Evolutionary conservation across 2,797 vertebrate genomes (phyloP), one percentile per base, ranked within the genome.

Genomic region (Oryzias dopingdopingensis): DNA sequence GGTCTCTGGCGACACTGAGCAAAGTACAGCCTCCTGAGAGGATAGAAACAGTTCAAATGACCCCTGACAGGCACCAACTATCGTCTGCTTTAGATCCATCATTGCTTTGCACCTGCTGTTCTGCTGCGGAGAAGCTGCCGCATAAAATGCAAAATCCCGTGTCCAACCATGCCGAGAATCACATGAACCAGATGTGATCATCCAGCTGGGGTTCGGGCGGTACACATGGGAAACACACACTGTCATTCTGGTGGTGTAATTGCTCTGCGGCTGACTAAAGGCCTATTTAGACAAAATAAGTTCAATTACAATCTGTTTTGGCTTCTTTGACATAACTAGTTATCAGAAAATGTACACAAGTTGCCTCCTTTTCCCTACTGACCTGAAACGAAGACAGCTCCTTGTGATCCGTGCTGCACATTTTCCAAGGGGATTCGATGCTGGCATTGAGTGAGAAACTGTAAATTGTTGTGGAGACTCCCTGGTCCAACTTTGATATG

Each of bases 171-270:
- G 92, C 74, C 68, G 93, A 68, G 83, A 77, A 52, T 98, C 95
- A 56, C 96, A 99, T 57, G 89, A 91, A 82, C 91, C 80, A 53
- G 91, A 88, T 52, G 96, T 98, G 90, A 99, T 90, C 96, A 98
- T 96, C 96, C 96, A 98, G 87, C 94, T 93, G 83, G 94, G 90
- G 89, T 94, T 92, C 58, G 94, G 93, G 85, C 92, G 95, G 91
- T 95, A 96, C 87, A 93, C 93, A 89, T 90, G 94, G 90, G 95
- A 97, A 88, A 96, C 92, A 87, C 96, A 99, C 93, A 96, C 96
- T 56, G 94, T 96, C 92, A 98, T 93, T 91, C 92, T 94, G 86
- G 82, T 91, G 90, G 93, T 97, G 94, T 96, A 99, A 92, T 98
- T 98, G 91, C 93, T 92, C 87, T 90, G 89, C 89, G 95, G 93